Evolutionary conservation across 2,113 vertebrate species (phyloP).

Genomic region (Tenebrosternarchus preto): DNA sequence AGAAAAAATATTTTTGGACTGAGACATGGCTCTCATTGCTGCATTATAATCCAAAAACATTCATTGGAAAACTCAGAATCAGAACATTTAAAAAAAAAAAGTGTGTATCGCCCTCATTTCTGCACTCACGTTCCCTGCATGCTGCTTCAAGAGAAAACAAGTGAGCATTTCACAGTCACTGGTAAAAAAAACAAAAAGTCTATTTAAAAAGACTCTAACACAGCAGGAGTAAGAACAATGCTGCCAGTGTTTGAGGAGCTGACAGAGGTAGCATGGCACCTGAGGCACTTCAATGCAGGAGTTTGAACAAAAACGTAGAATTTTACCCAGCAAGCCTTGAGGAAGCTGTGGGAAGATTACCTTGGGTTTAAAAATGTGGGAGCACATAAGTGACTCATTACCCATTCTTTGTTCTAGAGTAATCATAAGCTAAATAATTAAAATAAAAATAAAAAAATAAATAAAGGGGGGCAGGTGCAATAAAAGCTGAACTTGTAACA

Average conservation of each 20-base stretch:
- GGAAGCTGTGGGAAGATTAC: background rate
- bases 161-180: slow-evolving; percentile 4
- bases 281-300: slow-evolving; percentile 30
- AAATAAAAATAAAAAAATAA: no score
- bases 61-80: background rate
- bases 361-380: background rate
- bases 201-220: slow-evolving; percentile 21
- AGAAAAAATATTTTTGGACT: background rate
- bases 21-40: background rate
- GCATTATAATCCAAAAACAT: slow-evolving; percentile 1
- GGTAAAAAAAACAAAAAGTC: background rate
- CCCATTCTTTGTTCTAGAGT: no score
- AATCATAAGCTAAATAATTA: no score
- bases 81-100: background rate
- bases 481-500: background rate
- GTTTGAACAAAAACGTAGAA: slow-evolving; percentile 34
- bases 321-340: slow-evolving; percentile 10
- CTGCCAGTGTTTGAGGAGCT: slow-evolving; percentile 13
- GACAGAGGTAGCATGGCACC: slow-evolving; percentile 26
- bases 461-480: no score
- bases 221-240: slow-evolving; percentile 9
- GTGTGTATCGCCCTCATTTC: background rate
- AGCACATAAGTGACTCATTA: slow-evolving; percentile 31
- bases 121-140: background rate
- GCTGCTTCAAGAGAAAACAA: no score